Percentiles rank a stretch among this genome's conserved stretches.
phyloP scores from a whole-genome alignment of 2,797 vertebrate species.

The Austrolebias charrua region DNA sequence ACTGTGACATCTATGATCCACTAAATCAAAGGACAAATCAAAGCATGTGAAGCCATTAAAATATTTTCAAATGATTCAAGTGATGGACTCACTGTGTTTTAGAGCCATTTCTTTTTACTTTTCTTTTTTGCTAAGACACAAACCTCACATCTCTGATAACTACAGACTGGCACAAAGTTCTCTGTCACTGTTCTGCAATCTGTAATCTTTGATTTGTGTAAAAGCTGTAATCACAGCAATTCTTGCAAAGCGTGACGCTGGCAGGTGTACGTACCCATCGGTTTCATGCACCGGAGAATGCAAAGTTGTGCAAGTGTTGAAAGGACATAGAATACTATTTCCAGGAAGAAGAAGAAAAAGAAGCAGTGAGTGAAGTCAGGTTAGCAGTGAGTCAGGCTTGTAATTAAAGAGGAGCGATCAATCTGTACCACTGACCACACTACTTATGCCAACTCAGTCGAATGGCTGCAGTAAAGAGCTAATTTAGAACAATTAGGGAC shows the following conservation, averaged over 20 bases:
- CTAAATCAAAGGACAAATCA: constrained; percentile 23
- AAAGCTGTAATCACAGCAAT: constrained; percentile 30
- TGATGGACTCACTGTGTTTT: constrained; percentile 30
- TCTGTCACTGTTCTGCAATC: constrained; percentile 16
- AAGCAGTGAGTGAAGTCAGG: constrained; percentile 46
- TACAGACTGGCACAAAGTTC: constrained; percentile 1
- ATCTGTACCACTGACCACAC: constrained; percentile 79
- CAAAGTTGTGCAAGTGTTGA: constrained; percentile 55
- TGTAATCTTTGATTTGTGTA: constrained; percentile 28
- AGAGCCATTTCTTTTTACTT: constrained; percentile 12
- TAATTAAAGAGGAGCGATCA: constrained; percentile 85
- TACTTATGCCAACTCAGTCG: constrained; percentile 81
- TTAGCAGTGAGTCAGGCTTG: constrained; percentile 72
- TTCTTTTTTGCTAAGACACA: constrained; percentile 1
- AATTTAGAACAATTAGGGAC: constrained; percentile 85
- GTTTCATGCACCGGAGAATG: constrained; percentile 22
- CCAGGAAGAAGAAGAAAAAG: constrained; percentile 21
- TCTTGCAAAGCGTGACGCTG: constrained; percentile 1
- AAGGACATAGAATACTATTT: constrained; percentile 65
- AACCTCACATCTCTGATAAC: constrained; percentile 25
- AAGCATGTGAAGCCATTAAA: constrained; percentile 27
- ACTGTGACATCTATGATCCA: constrained; percentile 21
- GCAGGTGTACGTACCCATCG: background rate
- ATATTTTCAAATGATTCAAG: constrained; percentile 22
- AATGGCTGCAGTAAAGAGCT: constrained; percentile 81